phyloP scores from a whole-genome alignment of 2,797 vertebrate genomes.

The Hydrophis major region DNA sequence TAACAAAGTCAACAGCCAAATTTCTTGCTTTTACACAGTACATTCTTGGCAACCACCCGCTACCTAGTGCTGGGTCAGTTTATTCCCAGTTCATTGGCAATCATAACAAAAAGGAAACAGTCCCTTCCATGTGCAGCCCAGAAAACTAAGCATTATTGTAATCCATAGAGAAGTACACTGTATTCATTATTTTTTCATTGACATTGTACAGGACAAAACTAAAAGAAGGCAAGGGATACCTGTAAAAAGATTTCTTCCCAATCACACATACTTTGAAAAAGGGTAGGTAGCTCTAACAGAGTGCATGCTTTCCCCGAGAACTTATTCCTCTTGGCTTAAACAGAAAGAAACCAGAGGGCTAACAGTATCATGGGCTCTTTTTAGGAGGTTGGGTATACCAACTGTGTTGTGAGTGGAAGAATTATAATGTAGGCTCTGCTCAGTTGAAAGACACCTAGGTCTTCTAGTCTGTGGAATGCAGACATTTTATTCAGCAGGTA shows the following conservation, averaged over 20 bases:
- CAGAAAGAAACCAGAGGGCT: not conserved
- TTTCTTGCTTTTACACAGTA: not conserved
- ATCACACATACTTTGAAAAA: not conserved
- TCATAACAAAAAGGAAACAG: not conserved
- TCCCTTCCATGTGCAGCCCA: not conserved
- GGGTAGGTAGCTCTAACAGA: too few relatives aligned
- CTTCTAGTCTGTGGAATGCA: not conserved
- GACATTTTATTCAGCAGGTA: not conserved
- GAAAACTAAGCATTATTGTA: not conserved
- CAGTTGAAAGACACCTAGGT: not conserved
- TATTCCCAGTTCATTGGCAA: not conserved
- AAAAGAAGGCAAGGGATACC: not conserved
- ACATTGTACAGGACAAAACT: not conserved
- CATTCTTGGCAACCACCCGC: not conserved
- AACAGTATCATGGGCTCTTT: not conserved
- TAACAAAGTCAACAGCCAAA: not conserved
- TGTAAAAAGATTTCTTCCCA: not conserved
- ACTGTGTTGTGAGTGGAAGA: not conserved
- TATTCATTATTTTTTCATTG: not conserved
- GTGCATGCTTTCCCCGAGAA: not conserved
- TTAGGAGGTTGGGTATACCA: not conserved
- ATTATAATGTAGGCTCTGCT: not conserved
- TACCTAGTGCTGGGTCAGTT: not conserved
- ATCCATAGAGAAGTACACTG: not conserved
- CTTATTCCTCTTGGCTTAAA: not conserved